Evolutionary conservation across 2,113 vertebrate genomes (phyloP).

Genomic region (Syrmaticus mikado): DNA sequence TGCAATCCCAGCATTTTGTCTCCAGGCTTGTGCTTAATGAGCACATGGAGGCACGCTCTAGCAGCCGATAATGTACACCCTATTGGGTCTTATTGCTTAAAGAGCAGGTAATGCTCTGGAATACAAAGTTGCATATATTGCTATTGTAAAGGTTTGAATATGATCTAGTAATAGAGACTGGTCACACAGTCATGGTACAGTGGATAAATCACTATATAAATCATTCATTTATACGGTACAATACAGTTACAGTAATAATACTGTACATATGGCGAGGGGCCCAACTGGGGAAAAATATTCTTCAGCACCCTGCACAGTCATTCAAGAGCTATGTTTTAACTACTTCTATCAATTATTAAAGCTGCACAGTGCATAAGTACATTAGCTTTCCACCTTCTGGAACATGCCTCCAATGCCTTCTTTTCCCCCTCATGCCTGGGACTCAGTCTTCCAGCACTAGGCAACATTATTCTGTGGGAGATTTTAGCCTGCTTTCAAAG

Average conservation of each 20-base stretch:
- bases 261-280: neutral
- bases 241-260: slow-evolving; percentile 23
- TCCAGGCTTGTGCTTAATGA: neutral
- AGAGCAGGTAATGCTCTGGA: slow-evolving; percentile 8
- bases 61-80: neutral
- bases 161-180: slow-evolving; percentile 1
- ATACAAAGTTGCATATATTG: slow-evolving; percentile 9
- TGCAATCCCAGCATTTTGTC: neutral
- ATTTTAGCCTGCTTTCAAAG: neutral
- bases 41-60: neutral
- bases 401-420: neutral
- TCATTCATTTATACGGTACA: slow-evolving; percentile 14
- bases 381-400: neutral
- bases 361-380: neutral
- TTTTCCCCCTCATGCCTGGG: neutral
- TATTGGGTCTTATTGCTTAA: slow-evolving; percentile 1
- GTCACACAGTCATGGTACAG: slow-evolving; percentile 3
- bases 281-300: slow-evolving; percentile 2
- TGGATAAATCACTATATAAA: slow-evolving; percentile 42
- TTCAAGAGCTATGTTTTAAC: slow-evolving; percentile 34
- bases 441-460: neutral
- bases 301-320: neutral
- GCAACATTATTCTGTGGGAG: neutral
- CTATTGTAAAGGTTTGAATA: slow-evolving; percentile 29
- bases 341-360: slow-evolving; percentile 45